Evolutionary conservation across 1,140 invertebrate genomes (phyloP).

Genomic region (Andricus grossulariae): DNA sequence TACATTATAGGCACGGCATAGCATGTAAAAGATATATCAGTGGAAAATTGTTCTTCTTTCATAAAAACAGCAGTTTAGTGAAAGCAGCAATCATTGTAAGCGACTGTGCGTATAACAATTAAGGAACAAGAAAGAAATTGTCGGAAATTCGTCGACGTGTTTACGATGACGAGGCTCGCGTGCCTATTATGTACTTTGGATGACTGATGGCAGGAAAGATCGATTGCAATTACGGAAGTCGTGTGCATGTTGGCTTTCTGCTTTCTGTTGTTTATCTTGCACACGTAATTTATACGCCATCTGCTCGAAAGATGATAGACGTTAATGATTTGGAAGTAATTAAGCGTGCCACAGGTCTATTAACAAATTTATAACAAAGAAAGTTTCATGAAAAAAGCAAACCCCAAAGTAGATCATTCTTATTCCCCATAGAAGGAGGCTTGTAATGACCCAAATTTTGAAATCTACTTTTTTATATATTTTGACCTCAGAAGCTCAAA

Average conservation of each 20-base stretch:
- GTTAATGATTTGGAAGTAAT: neutral
- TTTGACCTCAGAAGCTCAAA: no score
- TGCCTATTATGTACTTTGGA: neutral
- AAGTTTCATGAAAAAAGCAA: neutral
- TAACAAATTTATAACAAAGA: neutral
- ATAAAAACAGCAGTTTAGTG: neutral
- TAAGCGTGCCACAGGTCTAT: neutral
- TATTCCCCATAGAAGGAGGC: neutral
- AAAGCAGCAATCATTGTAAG: neutral
- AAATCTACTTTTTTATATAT: neutral
- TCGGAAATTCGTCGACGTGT: conserved; percentile 1
- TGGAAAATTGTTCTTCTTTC: neutral
- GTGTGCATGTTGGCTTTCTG: neutral
- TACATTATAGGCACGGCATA: no score
- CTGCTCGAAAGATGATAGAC: conserved; percentile 2
- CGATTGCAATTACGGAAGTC: conserved; percentile 12
- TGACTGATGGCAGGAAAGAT: neutral
- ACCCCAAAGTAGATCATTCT: no score
- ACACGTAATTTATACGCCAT: neutral
- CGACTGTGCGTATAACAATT: neutral
- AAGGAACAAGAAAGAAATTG: neutral
- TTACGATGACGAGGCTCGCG: conserved; percentile 4
- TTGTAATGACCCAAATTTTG: neutral
- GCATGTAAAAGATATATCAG: no score
- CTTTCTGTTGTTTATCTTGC: neutral